Evolutionary conservation across 2,113 vertebrate genomes (phyloP), one percentile per base, ranked within the genome.

Genomic region (Erinaceus europaeus): DNA sequence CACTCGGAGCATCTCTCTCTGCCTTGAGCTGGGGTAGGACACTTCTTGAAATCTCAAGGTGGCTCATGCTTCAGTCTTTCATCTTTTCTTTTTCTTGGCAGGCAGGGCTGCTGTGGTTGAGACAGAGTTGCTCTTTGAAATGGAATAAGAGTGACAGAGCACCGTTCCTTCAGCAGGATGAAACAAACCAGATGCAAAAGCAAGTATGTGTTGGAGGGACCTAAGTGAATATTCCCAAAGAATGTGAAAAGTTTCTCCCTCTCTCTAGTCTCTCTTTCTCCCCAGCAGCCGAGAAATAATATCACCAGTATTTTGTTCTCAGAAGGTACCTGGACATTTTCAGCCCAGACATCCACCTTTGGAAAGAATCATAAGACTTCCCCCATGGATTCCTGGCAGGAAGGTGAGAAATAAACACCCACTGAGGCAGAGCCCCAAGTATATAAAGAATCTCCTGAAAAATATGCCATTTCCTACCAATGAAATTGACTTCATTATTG

Each of bases 51-150:
- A 93, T 91, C 92, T 95, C 89, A 95, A 94, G 94, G 90, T 23
- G 10, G 64, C 55, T 34, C 53, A 84, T 20, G 72, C 74, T 40
- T 81, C 78, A 87, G 69, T 71, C 81, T 91, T 93, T 91, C 82
- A 90, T 92, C 93, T 93, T 89, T 83, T 17, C 69, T 86, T 67
- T n/a, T 88, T 64, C 81, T 79, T 92, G 94, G 95, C 86, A 89
- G 90, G 95, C 86, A 89, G 90, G 88, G 94, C 89, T 87, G 74
- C 92, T 90, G 86, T 94, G 93, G 88, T 92, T 89, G 90, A 94
- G 88, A 85, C 57, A 69, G 95, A 96, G 93, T 84, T 91, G 95
- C 93, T 61, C 95, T 96, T 96, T 96, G 93, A 94, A 94, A 90
- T 1, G 52, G 69, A 93, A 9, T 75, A 75, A 89, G 94, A 89